A percentile compares a stretch with the other conserved stretches of the same genome.
These are phyloP conservation scores for Gallinago nigripennis DNA, from an alignment of 2,797 vertebrate genomes.

Conservation along the genomic window DNA sequence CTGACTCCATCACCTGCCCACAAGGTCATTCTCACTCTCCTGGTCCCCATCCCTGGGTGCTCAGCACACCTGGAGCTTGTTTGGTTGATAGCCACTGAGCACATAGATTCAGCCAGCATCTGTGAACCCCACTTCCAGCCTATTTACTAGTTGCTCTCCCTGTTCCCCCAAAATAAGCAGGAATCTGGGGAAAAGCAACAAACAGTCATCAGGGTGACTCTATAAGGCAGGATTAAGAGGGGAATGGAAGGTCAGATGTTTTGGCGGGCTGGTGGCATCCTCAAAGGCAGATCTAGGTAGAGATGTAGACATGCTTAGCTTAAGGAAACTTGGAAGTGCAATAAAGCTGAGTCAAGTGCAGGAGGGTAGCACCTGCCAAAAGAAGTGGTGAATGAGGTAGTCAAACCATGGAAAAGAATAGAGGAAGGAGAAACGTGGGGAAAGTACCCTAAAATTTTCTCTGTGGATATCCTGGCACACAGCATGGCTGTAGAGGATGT, in stretches of 20 bases:
- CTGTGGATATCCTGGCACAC: background rate
- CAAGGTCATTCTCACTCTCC: background rate
- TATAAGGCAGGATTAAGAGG: background rate
- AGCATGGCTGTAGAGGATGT: background rate
- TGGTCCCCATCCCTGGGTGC: background rate
- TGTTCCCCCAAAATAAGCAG: background rate
- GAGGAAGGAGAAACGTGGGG: conserved; percentile 25
- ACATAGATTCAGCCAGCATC: fast-evolving
- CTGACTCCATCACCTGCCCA: background rate
- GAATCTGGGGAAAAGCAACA: background rate
- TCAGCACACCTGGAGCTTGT: background rate
- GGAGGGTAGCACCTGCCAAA: background rate
- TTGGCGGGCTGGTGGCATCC: background rate
- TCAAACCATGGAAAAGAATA: background rate
- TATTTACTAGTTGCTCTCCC: background rate
- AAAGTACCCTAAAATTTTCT: conserved; percentile 55
- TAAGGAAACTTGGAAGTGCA: conserved; percentile 2
- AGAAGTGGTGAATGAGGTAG: background rate
- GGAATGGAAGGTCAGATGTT: background rate
- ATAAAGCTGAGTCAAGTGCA: conserved; percentile 49
- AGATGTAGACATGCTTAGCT: background rate
- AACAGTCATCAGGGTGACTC: background rate
- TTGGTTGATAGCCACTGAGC: background rate
- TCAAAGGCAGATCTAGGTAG: background rate
- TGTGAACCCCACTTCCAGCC: background rate